phyloP scores from a whole-genome alignment of 2,113 vertebrate genomes.

The Misgurnus anguillicaudatus region DNA sequence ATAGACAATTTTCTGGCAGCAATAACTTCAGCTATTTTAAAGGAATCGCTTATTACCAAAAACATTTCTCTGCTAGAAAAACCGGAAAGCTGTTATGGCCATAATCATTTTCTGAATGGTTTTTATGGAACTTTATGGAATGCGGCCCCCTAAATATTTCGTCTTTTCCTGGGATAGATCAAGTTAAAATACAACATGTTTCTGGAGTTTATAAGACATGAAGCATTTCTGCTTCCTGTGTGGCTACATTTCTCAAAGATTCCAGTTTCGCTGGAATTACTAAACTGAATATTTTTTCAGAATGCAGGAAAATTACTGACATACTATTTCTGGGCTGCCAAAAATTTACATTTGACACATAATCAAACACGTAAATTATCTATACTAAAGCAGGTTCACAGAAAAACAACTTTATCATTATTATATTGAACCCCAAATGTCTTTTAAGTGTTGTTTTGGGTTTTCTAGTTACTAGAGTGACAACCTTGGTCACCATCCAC shows the following conservation, averaged over 20 bases:
- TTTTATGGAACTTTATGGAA: conserved; percentile 27
- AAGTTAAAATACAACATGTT: conserved; percentile 41
- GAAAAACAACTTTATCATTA: no score
- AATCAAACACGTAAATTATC: conserved; percentile 61
- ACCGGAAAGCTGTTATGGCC: conserved; percentile 16
- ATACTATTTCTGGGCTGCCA: conserved; percentile 44
- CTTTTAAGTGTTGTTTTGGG: no score
- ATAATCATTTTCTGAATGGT: conserved; percentile 30
- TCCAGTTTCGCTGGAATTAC: conserved; percentile 39
- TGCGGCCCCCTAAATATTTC: conserved; percentile 43
- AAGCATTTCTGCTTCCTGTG: conserved; percentile 42
- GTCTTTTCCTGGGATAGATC: conserved; percentile 26
- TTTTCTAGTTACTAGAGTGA: no score
- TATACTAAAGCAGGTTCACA: conserved; percentile 25
- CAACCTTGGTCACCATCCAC: no score
- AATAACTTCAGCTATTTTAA: conserved; percentile 20
- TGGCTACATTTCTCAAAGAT: conserved; percentile 50
- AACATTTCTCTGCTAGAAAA: conserved; percentile 24
- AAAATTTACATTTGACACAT: conserved; percentile 53
- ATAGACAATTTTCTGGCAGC: conserved; percentile 7
- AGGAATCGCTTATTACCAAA: conserved; percentile 26
- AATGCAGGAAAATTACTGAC: conserved; percentile 37
- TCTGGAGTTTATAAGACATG: conserved; percentile 38
- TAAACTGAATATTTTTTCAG: conserved; percentile 39
- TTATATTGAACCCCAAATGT: no score